These are phyloP conservation scores for Chrysoperla carnea DNA, from an alignment of 1,140 invertebrate species.

Conservation along the genomic window DNA sequence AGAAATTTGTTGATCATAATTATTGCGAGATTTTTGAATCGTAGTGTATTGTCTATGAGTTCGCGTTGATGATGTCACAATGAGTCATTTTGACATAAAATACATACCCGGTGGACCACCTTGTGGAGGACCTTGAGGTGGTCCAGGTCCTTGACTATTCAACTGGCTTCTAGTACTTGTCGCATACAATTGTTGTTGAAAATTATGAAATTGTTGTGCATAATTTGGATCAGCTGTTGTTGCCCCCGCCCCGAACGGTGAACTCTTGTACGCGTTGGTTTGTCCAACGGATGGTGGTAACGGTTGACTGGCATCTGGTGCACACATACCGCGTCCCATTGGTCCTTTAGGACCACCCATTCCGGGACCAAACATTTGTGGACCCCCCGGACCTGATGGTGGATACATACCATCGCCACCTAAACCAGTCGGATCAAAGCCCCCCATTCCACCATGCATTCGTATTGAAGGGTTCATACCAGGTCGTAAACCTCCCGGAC, in stretches of 20 bases:
- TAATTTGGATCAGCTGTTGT: slow-evolving; percentile 79
- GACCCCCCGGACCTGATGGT: slow-evolving; percentile 14
- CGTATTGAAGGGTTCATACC: slow-evolving; percentile 21
- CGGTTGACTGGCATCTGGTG: slow-evolving; percentile 45
- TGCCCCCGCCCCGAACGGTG: slow-evolving; percentile 63
- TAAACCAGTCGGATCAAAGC: slow-evolving; percentile 26
- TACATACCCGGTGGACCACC: slow-evolving; percentile 13
- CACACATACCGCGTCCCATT: slow-evolving; percentile 35
- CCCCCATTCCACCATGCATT: slow-evolving; percentile 15
- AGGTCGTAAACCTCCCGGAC: slow-evolving; percentile 20
- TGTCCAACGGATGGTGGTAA: slow-evolving; percentile 64
- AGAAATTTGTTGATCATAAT: too few species aligned
- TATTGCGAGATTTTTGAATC: too few species aligned
- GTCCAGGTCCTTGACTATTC: slow-evolving; percentile 20
- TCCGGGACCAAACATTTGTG: slow-evolving; percentile 29
- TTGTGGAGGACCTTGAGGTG: slow-evolving; percentile 13
- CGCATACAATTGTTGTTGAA: slow-evolving; percentile 86
- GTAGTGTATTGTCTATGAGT: too few species aligned
- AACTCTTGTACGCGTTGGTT: slow-evolving; percentile 55
- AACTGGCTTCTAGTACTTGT: slow-evolving; percentile 57
- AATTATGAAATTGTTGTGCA: slow-evolving; percentile 87
- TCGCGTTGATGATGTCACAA: too few species aligned
- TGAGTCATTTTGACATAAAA: neutral
- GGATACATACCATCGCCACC: slow-evolving; percentile 24
- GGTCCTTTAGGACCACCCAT: slow-evolving; percentile 26